A percentile compares a stretch with the other conserved stretches of the same genome.
Evolutionary conservation across 2,888 invertebrate species (phyloP).

Genomic region (Buathra laborator): DNA sequence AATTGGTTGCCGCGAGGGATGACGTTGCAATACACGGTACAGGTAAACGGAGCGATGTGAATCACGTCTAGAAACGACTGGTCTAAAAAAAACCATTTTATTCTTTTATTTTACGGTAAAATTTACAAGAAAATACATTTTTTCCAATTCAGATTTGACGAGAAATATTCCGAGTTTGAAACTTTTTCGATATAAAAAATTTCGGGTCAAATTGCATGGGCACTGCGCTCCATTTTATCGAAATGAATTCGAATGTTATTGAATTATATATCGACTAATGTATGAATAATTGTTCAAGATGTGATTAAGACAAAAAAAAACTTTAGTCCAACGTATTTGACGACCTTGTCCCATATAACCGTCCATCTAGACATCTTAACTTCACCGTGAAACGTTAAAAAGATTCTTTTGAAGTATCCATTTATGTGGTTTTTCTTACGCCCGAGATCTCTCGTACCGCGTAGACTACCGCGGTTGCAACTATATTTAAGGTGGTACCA

Average conservation of each 20-base stretch:
- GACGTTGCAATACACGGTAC: no score
- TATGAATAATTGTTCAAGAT: neutral
- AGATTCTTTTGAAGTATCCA: constrained; percentile 37
- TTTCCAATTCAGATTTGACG: neutral
- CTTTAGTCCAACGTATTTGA: neutral
- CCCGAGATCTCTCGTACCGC: constrained; percentile 25
- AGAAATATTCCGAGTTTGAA: neutral
- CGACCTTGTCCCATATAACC: neutral
- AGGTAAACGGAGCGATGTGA: no score
- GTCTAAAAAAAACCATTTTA: no score
- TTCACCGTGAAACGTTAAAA: neutral
- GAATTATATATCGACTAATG: neutral
- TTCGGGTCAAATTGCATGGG: no score
- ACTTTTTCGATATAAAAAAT: neutral
- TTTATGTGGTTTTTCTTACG: constrained; percentile 27
- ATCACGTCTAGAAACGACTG: no score
- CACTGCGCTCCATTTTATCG: neutral
- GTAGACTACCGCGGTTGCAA: neutral
- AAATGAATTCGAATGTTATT: neutral
- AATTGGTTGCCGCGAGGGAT: no score
- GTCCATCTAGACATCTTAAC: neutral
- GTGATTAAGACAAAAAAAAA: neutral
- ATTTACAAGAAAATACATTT: neutral
- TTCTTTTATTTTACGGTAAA: no score
- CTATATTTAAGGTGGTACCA: constrained; percentile 21